Base-by-base conservation (phyloP, 2,113 vertebrate species). In the Sinocyclocheilus anophthalmus region DNA sequence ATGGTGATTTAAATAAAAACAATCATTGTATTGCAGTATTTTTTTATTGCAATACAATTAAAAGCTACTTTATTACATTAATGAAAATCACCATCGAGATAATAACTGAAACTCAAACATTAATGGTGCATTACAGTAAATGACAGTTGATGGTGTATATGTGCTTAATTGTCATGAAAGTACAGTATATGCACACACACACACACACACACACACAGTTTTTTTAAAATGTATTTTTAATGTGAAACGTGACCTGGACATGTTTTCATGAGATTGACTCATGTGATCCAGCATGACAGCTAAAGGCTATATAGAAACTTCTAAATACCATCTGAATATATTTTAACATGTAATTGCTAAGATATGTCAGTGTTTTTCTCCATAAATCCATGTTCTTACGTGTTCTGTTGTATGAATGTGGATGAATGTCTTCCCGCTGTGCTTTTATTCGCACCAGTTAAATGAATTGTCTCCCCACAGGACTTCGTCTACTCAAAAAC, bases 361-460 rank as follows among this genome's bases (percentile, higher is more conserved):
- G 45, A 53, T 14, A 53, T 14, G 42, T 82, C 24, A 70, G 20
- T 70, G 81, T 30, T 42, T 67, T 48, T 55, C 75, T 67, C 5
- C 63, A 20, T 26, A 9, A 80, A 61, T 45, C n/a, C 11, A 3
- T 61, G 37, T 80, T 81, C 42, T 67, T 24, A 3, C 33, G 8
- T 78, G 76, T 65, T 82, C 42, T 82, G 63, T 63, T 13, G 42
- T n/a, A 50, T 82, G 80, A 50, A 50, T 82, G 80, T 22, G 61
- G 80, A 82, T 69, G 80, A 53, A 22, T 70, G 37, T 70, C 63
- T 70, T 69, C 81, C 80, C 22, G 81, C 81, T 82, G 81, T 82
- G 81, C 81, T 82, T 82, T 82, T 82, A 67, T 82, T 82, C 45
- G 24, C 80, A n/a, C 24, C 63, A 82, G 63, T 50, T 65, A 82